Percentiles rank a stretch among this genome's conserved stretches.
These are phyloP conservation scores for Lasioglossum leucozonium DNA, from an alignment of 2,888 invertebrate genomes.

Conservation along the genomic window DNA sequence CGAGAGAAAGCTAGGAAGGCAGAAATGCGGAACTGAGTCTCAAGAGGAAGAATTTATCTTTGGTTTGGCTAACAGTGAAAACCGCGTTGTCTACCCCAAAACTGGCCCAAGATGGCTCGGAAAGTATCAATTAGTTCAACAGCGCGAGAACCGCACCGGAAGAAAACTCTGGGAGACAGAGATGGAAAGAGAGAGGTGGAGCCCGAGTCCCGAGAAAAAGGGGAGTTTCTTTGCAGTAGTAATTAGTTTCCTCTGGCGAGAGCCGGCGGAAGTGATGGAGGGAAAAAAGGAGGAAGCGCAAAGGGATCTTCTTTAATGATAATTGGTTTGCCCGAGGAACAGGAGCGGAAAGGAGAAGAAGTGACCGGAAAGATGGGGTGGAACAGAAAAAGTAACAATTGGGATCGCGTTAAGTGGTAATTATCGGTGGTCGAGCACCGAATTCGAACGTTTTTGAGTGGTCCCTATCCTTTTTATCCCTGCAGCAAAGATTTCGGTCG, in stretches of 20 bases:
- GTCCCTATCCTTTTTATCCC: not conserved
- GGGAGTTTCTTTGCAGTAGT: slow-evolving; percentile 53
- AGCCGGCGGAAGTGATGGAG: not conserved
- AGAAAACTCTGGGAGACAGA: not conserved
- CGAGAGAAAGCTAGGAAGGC: not conserved
- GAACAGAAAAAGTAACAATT: slow-evolving; percentile 29
- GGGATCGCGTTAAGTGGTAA: slow-evolving; percentile 38
- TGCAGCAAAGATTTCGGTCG: not conserved
- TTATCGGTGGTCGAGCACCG: not conserved
- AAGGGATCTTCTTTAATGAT: slow-evolving; percentile 50
- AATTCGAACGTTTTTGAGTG: not conserved
- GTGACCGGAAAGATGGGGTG: slow-evolving; percentile 1
- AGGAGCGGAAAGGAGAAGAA: slow-evolving; percentile 24
- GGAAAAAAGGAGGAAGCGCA: slow-evolving; percentile 10
- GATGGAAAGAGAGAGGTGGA: not conserved
- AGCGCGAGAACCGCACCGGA: not conserved
- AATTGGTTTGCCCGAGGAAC: slow-evolving; percentile 51
- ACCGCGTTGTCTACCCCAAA: not conserved
- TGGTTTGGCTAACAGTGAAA: not conserved
- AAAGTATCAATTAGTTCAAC: slow-evolving; percentile 38
- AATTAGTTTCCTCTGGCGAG: slow-evolving; percentile 47
- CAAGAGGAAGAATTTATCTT: not conserved
- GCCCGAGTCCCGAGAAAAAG: not conserved
- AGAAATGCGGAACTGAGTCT: not conserved
- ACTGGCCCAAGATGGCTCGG: slow-evolving; percentile 17